Conservation (phyloP, 2,113 vertebrate species). For the Hippocampus barbouri region DNA sequence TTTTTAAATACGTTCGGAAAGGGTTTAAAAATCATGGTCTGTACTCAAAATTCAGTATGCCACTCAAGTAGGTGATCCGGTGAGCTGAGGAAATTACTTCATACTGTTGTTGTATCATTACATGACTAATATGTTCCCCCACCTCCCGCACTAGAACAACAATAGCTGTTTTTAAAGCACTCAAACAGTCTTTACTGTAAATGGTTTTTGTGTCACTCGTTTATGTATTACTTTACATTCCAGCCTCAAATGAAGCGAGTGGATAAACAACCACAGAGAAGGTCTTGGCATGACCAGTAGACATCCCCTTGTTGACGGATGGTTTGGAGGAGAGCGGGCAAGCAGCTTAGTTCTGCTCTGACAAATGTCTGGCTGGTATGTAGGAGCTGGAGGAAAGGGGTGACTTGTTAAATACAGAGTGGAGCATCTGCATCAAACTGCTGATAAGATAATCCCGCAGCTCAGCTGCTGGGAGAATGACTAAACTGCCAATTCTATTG, state of each 20-base stretch:
- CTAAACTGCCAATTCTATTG: neutral
- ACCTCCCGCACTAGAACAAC: neutral
- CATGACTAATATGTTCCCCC: neutral
- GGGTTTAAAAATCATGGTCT: too few relatives aligned
- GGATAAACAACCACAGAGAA: constrained; percentile 9
- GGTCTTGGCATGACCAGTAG: constrained; percentile 17
- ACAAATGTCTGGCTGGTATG: constrained; percentile 51
- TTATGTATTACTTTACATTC: constrained; percentile 3
- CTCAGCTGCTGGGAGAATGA: constrained; percentile 69
- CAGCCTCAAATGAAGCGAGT: neutral
- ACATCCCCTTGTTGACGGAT: constrained; percentile 31
- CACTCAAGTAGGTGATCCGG: neutral
- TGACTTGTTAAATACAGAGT: constrained; percentile 35
- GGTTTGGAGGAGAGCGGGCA: constrained; percentile 12
- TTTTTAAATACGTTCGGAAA: too few relatives aligned
- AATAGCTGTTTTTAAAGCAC: neutral
- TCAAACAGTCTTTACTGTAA: neutral
- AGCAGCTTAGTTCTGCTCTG: constrained; percentile 24
- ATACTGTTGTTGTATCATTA: neutral
- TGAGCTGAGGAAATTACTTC: neutral
- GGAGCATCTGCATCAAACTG: constrained; percentile 32
- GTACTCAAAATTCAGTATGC: neutral
- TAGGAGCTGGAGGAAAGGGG: constrained; percentile 59
- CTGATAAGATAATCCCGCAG: constrained; percentile 42
- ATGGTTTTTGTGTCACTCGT: neutral